Percentiles rank a stretch among this genome's conserved stretches.
These are phyloP conservation scores for Danio jaintianensis DNA, from an alignment of 2,797 vertebrate genomes.

Conservation along the genomic window DNA sequence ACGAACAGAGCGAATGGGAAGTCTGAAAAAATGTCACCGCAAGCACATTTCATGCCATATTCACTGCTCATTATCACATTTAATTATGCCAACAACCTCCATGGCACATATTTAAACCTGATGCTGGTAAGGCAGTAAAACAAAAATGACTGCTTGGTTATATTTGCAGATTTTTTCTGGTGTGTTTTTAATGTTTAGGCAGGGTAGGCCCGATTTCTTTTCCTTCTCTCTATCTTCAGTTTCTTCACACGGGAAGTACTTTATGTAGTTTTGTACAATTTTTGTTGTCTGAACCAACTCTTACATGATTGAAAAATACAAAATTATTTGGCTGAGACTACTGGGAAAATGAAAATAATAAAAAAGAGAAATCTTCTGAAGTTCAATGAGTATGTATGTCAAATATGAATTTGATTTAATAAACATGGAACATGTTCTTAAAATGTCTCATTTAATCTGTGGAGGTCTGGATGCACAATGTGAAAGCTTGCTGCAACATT, in stretches of 20 bases:
- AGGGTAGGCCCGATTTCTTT: conserved; percentile 34
- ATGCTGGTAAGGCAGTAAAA: background rate
- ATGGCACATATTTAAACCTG: conserved; percentile 48
- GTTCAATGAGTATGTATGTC: conserved; percentile 86
- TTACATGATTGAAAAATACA: conserved; percentile 70
- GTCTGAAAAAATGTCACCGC: background rate
- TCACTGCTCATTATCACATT: conserved; percentile 4
- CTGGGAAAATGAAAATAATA: conserved; percentile 65
- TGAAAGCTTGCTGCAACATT: background rate
- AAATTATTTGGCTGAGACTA: conserved; percentile 51
- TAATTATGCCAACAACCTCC: conserved; percentile 17
- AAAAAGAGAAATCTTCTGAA: conserved; percentile 84
- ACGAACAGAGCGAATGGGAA: background rate
- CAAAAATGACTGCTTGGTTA: conserved; percentile 27
- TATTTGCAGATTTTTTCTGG: conserved; percentile 36
- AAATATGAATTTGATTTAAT: conserved; percentile 89
- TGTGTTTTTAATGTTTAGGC: conserved; percentile 47
- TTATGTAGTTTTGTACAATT: conserved; percentile 86
- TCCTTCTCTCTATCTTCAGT: conserved; percentile 21
- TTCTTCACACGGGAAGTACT: conserved; percentile 55
- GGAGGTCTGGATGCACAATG: background rate
- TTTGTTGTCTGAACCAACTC: conserved; percentile 80
- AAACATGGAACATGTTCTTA: conserved; percentile 91
- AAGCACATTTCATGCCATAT: conserved; percentile 7
- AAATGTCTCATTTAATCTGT: conserved; percentile 67